Conservation (phyloP, 2,888 invertebrate species). For the Hololepta plana region DNA sequence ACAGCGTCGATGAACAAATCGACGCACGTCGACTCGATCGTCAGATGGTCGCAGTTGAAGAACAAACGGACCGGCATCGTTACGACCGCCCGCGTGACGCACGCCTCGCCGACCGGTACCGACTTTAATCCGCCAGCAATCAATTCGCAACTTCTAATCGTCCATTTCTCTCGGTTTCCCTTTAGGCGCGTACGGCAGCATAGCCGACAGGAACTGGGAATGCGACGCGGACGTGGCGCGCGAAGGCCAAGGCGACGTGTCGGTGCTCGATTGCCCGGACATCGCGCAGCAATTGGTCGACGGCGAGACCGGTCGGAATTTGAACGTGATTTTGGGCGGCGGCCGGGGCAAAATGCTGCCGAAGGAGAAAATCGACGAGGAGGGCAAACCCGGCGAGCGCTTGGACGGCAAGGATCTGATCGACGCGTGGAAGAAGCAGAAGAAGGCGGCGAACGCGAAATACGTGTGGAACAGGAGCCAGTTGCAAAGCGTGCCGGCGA, state of each 20-base stretch:
- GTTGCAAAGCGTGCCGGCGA: slow-evolving; percentile 31
- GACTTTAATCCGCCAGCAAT: too few species aligned
- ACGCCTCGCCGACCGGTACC: slow-evolving; percentile 51
- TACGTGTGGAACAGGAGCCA: slow-evolving; percentile 39
- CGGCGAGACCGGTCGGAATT: slow-evolving; percentile 43
- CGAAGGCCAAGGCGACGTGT: slow-evolving; percentile 29
- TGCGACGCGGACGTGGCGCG: slow-evolving; percentile 38
- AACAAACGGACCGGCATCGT: slow-evolving; percentile 45
- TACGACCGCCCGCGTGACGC: slow-evolving; percentile 57
- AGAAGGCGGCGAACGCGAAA: slow-evolving; percentile 15
- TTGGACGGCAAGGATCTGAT: slow-evolving; percentile 46
- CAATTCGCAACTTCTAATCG: too few species aligned
- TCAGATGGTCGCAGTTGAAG: slow-evolving; percentile 48
- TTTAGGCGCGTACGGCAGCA: slow-evolving; percentile 50
- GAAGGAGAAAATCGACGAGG: slow-evolving; percentile 29
- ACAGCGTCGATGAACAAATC: slow-evolving; percentile 29
- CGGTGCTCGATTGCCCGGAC: slow-evolving; percentile 36
- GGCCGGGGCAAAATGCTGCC: slow-evolving; percentile 49
- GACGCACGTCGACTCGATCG: slow-evolving; percentile 43
- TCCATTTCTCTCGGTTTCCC: slow-evolving; percentile 1
- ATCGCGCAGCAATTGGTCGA: slow-evolving; percentile 57
- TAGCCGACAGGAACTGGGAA: slow-evolving; percentile 56
- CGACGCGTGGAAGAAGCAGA: slow-evolving; percentile 41
- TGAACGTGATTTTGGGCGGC: slow-evolving; percentile 64
- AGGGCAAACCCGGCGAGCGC: slow-evolving; percentile 34